A percentile compares a stretch with the other conserved stretches of the same genome.
Evolutionary conservation across 2,888 invertebrate genomes (phyloP).

Genomic region (Pyrrhia umbra): DNA sequence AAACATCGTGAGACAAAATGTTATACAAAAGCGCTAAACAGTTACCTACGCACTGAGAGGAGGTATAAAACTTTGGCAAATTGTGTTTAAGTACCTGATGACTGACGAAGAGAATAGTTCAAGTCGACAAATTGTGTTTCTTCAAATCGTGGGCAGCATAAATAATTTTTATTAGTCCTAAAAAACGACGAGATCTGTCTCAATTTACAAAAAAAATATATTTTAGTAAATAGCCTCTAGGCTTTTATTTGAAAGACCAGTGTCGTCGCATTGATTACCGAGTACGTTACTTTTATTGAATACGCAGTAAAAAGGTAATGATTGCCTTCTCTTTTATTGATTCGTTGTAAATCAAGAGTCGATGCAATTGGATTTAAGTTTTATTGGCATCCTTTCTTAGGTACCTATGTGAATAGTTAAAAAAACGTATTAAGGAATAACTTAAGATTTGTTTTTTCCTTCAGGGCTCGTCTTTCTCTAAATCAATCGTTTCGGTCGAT

Average conservation of each 20-base stretch:
- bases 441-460: conserved; percentile 58
- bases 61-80: too few species aligned
- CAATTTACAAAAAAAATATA: conserved; percentile 29
- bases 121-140: conserved; percentile 23
- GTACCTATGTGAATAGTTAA: conserved; percentile 81
- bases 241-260: conserved; percentile 66
- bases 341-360: conserved; percentile 88
- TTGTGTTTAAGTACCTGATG: conserved; percentile 3
- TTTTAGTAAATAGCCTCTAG: conserved; percentile 42
- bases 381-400: conserved; percentile 84
- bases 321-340: conserved; percentile 88
- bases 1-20: conserved; percentile 25
- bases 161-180: conserved; percentile 18
- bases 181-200: too few species aligned
- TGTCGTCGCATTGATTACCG: conserved; percentile 76
- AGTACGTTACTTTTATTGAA: conserved; percentile 88
- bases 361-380: conserved; percentile 87
- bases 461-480: conserved; percentile 28
- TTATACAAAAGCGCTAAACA: not conserved
- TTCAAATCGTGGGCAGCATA: conserved; percentile 2
- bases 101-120: conserved; percentile 27
- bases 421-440: conserved; percentile 78
- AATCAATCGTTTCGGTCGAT: conserved; percentile 30
- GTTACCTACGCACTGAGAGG: too few species aligned
- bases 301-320: conserved; percentile 87